Conservation (phyloP, 2,888 invertebrate species). For the Nysson spinosus region DNA sequence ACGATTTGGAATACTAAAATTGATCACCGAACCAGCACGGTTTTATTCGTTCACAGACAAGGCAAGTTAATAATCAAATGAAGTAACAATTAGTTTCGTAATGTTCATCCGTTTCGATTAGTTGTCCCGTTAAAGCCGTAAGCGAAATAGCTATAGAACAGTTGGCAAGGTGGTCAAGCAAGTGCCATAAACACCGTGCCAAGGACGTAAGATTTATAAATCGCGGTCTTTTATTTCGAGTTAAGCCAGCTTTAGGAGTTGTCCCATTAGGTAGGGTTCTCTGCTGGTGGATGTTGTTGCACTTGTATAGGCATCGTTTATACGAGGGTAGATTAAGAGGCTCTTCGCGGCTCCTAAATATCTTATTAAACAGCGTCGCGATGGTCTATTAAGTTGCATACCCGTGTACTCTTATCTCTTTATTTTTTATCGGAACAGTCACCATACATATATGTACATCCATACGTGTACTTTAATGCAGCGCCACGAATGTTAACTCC, state of each 20-base stretch:
- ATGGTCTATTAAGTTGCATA: slow-evolving; percentile 55
- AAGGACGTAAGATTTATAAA: slow-evolving; percentile 68
- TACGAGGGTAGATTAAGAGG: slow-evolving; percentile 62
- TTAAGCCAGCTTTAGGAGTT: slow-evolving; percentile 68
- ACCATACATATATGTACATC: background rate
- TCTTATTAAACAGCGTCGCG: slow-evolving; percentile 63
- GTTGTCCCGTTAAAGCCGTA: slow-evolving; percentile 6
- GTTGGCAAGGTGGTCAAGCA: slow-evolving; percentile 20
- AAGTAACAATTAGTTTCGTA: slow-evolving; percentile 1
- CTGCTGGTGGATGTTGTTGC: slow-evolving; percentile 29
- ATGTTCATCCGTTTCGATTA: slow-evolving; percentile 27
- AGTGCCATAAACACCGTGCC: slow-evolving; percentile 46
- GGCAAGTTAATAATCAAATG: slow-evolving; percentile 11
- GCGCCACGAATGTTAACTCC: slow-evolving; percentile 5
- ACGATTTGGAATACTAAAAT: no score
- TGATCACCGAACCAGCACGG: no score
- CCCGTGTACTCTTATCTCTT: background rate
- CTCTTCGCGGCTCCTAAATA: slow-evolving; percentile 63
- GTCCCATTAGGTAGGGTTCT: slow-evolving; percentile 65
- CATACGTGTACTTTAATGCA: slow-evolving; percentile 32
- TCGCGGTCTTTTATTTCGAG: slow-evolving; percentile 67
- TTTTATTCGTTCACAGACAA: no score
- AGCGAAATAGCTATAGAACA: slow-evolving; percentile 9
- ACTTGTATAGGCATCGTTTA: slow-evolving; percentile 31
- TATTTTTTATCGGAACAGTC: background rate